Conservation (phyloP, 2,113 vertebrate species). For the western clawed frog (Xenopus tropicalis) region UCB_Xtro_10.0 CM004449.2:4989501-4990000, state of each 20-base stretch:
- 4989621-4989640: no score
- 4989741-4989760: neutral
- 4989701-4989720: no score
- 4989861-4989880: neutral
- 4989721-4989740: neutral
- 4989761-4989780: neutral
- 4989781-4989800: neutral
- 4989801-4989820: neutral
- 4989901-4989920: neutral
- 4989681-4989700: no score
- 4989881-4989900: neutral
- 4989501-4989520: slow-evolving; percentile 54
- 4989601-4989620: neutral
- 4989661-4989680: no score
- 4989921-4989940: no score
- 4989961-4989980: no score
- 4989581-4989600: neutral
- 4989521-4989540: neutral
- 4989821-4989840: neutral
- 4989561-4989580: neutral
- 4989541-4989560: slow-evolving; percentile 3
- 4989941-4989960: no score
- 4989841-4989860: neutral
- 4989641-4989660: no score
- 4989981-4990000: no score